Evolutionary conservation across 2,888 invertebrate species (phyloP), one percentile per base, ranked within the genome.

Genomic region (Acutogordius australiensis): DNA sequence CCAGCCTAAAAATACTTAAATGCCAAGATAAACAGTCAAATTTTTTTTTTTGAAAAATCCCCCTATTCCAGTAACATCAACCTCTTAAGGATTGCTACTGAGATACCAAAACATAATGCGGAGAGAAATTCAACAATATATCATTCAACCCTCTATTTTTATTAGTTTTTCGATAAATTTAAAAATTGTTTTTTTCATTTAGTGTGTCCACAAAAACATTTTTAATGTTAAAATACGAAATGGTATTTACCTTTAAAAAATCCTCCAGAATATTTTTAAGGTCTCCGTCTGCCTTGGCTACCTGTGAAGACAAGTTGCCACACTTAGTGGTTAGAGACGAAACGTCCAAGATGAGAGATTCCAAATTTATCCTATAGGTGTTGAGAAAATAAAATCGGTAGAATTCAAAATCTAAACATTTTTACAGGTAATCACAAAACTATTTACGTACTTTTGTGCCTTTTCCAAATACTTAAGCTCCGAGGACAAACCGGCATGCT

Each of bases 121-220:
- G n/a, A n/a, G n/a, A n/a, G n/a, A n/a, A n/a, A n/a, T n/a, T n/a
- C n/a, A n/a, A n/a, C n/a, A n/a, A n/a, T n/a, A n/a, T n/a, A n/a
- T n/a, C n/a, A n/a, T n/a, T n/a, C n/a, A n/a, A n/a, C n/a, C n/a
- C n/a, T n/a, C n/a, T n/a, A n/a, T n/a, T n/a, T n/a, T n/a, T 61
- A 21, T 61, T 45, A 58, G 59, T 23, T 61, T 58, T 45, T 37
- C 63, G 28, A 62, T 58, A 56, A 45, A 23, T 29, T 30, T 45
- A 28, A 59, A 21, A 28, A 28, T 23, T 37, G n/a, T 13, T 37
- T 13, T 13, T 37, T n/a, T 13, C 8, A 37, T 13, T 37, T 37
- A n/a, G n/a, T n/a, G n/a, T n/a, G n/a, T n/a, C n/a, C n/a, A n/a
- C n/a, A n/a, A n/a, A n/a, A n/a, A n/a, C n/a, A n/a, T n/a, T n/a